These are phyloP conservation scores for Suncus etruscus DNA, from an alignment of 2,113 vertebrate genomes.

Conservation along the genomic window DNA sequence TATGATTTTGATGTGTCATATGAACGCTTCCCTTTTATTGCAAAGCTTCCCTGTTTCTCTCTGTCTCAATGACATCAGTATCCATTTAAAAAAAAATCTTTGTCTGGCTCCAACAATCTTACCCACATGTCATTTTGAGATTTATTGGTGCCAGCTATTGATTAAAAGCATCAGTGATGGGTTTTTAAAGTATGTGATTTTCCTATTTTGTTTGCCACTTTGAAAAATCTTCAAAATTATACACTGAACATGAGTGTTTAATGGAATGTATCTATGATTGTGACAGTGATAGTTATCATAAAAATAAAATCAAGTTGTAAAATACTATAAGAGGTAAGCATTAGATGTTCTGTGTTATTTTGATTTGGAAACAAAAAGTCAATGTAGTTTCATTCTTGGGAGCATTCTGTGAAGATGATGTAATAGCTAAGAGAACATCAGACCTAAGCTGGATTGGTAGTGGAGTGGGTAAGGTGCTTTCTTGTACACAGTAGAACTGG, in stretches of 20 bases:
- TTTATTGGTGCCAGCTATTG: slow-evolving; percentile 71
- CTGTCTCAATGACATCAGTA: slow-evolving; percentile 33
- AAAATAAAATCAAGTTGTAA: not conserved
- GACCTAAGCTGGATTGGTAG: slow-evolving; percentile 13
- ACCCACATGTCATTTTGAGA: slow-evolving; percentile 44
- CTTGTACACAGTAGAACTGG: not conserved
- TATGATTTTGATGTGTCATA: slow-evolving; percentile 41
- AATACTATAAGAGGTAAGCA: not conserved
- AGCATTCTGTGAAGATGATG: slow-evolving; percentile 23
- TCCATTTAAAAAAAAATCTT: slow-evolving; percentile 57
- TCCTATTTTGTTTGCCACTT: slow-evolving; percentile 45
- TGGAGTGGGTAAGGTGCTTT: not conserved
- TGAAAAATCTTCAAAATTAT: slow-evolving; percentile 55
- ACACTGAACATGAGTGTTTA: not conserved
- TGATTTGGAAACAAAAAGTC: not conserved
- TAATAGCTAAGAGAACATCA: slow-evolving; percentile 31
- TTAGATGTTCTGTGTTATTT: slow-evolving; percentile 45
- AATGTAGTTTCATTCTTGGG: not conserved
- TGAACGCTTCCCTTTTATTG: slow-evolving; percentile 49
- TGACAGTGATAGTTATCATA: not conserved
- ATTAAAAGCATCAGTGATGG: slow-evolving; percentile 49
- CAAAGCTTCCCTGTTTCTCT: slow-evolving; percentile 40
- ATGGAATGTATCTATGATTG: slow-evolving; percentile 1
- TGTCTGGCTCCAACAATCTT: slow-evolving; percentile 61
- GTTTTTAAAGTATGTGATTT: slow-evolving; percentile 49